Conservation (phyloP, 2,888 invertebrate genomes). For the Dusona sp. region DNA sequence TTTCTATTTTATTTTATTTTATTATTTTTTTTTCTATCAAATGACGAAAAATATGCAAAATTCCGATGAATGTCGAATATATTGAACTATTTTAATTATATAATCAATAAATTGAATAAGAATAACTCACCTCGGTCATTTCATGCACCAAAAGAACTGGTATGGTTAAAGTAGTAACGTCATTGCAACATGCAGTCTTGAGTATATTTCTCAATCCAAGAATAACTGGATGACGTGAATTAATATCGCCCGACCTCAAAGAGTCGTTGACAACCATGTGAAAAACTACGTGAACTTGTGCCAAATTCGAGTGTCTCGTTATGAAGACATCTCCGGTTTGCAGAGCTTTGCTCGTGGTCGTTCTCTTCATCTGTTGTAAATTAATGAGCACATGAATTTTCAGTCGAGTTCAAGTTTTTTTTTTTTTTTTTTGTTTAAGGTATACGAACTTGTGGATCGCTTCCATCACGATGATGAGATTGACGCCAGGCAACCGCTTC, state of each 20-base stretch:
- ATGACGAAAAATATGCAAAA: background rate
- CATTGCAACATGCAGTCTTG: conserved; percentile 97
- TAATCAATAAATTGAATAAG: background rate
- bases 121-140: conserved; percentile 92
- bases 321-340: conserved; percentile 94
- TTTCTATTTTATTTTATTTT: too few relatives aligned
- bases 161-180: conserved; percentile 96
- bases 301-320: conserved; percentile 96
- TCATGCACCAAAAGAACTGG: conserved; percentile 97
- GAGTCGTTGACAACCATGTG: conserved; percentile 97
- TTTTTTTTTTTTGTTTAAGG: background rate
- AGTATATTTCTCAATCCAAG: conserved; percentile 97
- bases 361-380: conserved; percentile 80
- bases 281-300: conserved; percentile 97
- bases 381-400: conserved; percentile 4
- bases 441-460: conserved; percentile 75
- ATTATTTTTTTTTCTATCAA: too few relatives aligned
- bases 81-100: background rate
- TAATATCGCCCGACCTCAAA: conserved; percentile 92
- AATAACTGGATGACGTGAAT: conserved; percentile 97
- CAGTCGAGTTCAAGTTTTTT: background rate
- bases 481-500: conserved; percentile 86
- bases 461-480: conserved; percentile 81
- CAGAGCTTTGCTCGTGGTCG: conserved; percentile 87
- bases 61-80: background rate